Evolutionary conservation across 2,888 invertebrate species (phyloP).

Genomic region (Aphidoletes aphidimyza): DNA sequence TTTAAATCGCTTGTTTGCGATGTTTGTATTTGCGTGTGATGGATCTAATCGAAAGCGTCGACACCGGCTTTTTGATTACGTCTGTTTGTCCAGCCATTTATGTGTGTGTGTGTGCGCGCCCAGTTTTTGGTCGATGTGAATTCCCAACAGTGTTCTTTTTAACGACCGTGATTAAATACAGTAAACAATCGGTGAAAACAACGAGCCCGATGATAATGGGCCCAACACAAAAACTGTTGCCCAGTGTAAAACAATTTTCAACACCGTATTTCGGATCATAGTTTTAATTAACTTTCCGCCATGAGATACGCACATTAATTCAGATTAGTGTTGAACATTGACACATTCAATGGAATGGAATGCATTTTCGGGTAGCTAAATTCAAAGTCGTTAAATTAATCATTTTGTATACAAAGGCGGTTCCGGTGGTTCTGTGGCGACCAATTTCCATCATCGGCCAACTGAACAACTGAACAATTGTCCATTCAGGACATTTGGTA

Average conservation of each 20-base stretch:
- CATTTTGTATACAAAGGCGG: constrained; percentile 29
- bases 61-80: neutral
- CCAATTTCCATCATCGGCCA: neutral
- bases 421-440: neutral
- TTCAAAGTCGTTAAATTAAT: constrained; percentile 41
- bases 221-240: neutral
- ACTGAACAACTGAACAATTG: too few species aligned
- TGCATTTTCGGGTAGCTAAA: neutral
- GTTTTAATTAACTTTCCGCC: constrained; percentile 53
- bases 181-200: neutral
- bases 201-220: neutral
- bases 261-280: neutral
- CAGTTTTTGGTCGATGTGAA: too few species aligned
- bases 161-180: neutral
- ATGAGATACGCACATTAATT: constrained; percentile 33
- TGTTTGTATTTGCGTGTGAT: constrained; percentile 20
- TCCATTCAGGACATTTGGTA: neutral
- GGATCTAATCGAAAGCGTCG: constrained; percentile 50
- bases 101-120: neutral
- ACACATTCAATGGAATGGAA: neutral
- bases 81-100: constrained; percentile 40
- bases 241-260: neutral
- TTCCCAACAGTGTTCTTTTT: neutral
- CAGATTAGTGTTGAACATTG: neutral
- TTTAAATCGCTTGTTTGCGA: neutral